Percentiles rank a stretch among this genome's conserved stretches.
Evolutionary conservation across 1,140 invertebrate genomes (phyloP).

Genomic region (Acyrthosiphon pisum): DNA sequence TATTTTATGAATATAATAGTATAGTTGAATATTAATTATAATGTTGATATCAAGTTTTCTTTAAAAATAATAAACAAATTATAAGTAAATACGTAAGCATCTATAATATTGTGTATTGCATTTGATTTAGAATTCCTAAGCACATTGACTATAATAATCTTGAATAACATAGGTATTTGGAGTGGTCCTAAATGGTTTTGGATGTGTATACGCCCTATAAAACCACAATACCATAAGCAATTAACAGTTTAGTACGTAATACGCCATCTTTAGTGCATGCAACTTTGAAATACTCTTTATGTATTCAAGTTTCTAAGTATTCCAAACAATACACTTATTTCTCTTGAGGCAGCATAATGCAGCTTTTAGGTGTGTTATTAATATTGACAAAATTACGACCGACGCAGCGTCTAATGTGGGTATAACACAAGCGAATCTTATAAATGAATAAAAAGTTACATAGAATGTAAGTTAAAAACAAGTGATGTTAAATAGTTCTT

Average conservation of each 20-base stretch:
- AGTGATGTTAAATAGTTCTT: background rate
- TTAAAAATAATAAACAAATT: background rate
- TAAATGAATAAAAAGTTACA: background rate
- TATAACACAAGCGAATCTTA: background rate
- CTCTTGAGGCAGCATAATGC: background rate
- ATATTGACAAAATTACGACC: background rate
- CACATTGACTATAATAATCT: background rate
- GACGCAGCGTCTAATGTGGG: background rate
- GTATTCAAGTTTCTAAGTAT: slow-evolving; percentile 4
- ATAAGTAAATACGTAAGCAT: background rate
- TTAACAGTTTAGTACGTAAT: background rate
- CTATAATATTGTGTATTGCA: background rate
- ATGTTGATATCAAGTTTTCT: background rate
- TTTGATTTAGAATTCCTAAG: background rate
- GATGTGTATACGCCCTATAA: background rate
- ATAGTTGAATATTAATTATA: no score
- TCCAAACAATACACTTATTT: background rate
- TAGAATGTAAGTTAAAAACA: background rate
- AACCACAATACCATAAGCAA: background rate
- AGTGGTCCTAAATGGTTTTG: background rate
- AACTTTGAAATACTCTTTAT: slow-evolving; percentile 32
- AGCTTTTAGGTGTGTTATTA: background rate
- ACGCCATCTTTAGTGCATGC: background rate
- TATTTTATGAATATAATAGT: no score
- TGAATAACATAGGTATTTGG: background rate